Base-by-base conservation (phyloP, 1,140 invertebrate species). In the Formica selysi region DNA sequence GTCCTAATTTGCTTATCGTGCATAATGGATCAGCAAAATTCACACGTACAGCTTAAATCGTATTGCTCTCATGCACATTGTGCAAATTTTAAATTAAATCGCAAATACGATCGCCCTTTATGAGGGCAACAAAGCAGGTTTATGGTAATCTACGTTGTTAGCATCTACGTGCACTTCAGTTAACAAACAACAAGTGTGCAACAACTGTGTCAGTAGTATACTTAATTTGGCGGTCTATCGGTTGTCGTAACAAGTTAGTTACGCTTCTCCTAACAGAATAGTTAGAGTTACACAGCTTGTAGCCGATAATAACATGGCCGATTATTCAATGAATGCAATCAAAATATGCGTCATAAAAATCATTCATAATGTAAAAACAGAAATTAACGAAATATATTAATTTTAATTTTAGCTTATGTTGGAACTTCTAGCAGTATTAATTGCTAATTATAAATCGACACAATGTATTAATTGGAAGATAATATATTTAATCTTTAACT, bases 131-230 rank as follows among this genome's bases (percentile, higher is more conserved):
- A 80, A 80, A 80, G 64, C 48, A 54, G 67, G 78, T 80, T 80
- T 80, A 70, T 80, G 64, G 64, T 68, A 80, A 65, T 79, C 44
- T 44, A 26, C 44, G 76, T 68, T 80, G 76, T 70, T 70, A 80
- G 78, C 64, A 44, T 79, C 76, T 79, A 79, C 76, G 64, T 79
- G 44, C 41, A 57, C 57, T 79, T 88, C 71, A 81, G 79, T 87
- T 89, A 87, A 89, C 86, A 87, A 87, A 85, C 86, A 83, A 87
- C 87, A 87, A 89, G 87, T 89, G 87, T 76, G 51, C 79, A 65
- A 80, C 78, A 80, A 81, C 59, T 65, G 51, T 59, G 65, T 76
- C 71, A 68, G 79, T 70, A 78, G 87, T 51, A 73, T 73, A 87
- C 65, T 87, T 74, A 48, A 89, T 89, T 62, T 62, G 87, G 71